phyloP scores from a whole-genome alignment of 2,797 vertebrate genomes.

The Xiphophorus birchmanni region DNA sequence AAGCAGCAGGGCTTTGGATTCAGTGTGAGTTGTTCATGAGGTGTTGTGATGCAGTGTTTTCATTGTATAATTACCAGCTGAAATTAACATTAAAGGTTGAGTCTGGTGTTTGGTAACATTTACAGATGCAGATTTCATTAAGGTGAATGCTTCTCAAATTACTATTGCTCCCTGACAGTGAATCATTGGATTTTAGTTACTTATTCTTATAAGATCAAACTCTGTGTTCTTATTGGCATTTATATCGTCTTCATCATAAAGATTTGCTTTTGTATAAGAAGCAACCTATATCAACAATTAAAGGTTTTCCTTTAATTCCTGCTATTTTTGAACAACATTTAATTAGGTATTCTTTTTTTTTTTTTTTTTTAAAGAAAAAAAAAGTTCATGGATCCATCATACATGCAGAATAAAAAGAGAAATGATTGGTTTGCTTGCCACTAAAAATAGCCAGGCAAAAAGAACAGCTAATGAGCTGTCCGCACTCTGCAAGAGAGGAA shows the following conservation, averaged over 20 bases:
- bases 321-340: neutral
- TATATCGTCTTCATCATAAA: neutral
- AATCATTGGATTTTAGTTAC: neutral
- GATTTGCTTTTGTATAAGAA: neutral
- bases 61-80: neutral
- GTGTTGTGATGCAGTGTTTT: neutral
- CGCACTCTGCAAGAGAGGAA: neutral
- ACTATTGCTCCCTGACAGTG: neutral
- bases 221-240: neutral
- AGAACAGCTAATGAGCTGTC: neutral
- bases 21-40: neutral
- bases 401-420: neutral
- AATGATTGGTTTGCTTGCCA: neutral
- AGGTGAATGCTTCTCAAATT: neutral
- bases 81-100: neutral
- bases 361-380: no score
- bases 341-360: neutral
- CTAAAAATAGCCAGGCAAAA: neutral
- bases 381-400: neutral
- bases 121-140: neutral
- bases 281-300: neutral
- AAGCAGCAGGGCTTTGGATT: neutral
- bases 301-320: neutral
- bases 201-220: neutral
- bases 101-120: neutral